Evolutionary conservation across 1,140 invertebrate genomes (phyloP).

Genomic region (Temnothorax longispinosus): DNA sequence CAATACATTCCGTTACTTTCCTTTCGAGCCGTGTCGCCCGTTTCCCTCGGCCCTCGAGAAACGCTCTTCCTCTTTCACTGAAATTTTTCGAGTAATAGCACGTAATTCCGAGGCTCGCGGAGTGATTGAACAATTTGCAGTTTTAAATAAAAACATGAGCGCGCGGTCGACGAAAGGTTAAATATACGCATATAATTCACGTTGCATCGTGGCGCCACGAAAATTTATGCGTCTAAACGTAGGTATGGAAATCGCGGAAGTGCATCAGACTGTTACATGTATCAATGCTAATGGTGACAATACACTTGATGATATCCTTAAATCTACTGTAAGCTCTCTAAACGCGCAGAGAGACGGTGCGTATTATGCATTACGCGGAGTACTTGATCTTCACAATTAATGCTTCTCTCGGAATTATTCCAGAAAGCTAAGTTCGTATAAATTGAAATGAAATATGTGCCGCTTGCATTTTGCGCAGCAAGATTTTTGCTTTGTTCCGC

Average conservation of each 20-base stretch:
- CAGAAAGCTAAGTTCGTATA: background rate
- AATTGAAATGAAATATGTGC: background rate
- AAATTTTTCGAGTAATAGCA: background rate
- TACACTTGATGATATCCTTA: background rate
- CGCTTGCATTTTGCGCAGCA: background rate
- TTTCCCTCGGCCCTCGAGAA: background rate
- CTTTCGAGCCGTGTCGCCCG: background rate
- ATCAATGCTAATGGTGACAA: background rate
- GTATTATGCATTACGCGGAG: background rate
- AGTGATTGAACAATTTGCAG: background rate
- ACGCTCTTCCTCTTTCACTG: background rate
- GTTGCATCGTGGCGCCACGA: background rate
- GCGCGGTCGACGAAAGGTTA: background rate
- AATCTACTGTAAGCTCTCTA: background rate
- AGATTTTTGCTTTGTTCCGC: background rate
- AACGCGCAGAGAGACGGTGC: background rate
- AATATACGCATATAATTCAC: background rate
- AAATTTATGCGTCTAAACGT: constrained; percentile 21
- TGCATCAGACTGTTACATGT: background rate
- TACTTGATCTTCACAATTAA: background rate
- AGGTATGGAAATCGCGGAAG: constrained; percentile 5
- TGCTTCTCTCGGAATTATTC: background rate
- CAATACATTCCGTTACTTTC: background rate
- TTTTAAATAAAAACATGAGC: constrained; percentile 19
- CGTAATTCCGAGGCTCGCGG: background rate